These are phyloP conservation scores for Siniperca knerii DNA, from an alignment of 2,113 vertebrate species.

Conservation along the genomic window DNA sequence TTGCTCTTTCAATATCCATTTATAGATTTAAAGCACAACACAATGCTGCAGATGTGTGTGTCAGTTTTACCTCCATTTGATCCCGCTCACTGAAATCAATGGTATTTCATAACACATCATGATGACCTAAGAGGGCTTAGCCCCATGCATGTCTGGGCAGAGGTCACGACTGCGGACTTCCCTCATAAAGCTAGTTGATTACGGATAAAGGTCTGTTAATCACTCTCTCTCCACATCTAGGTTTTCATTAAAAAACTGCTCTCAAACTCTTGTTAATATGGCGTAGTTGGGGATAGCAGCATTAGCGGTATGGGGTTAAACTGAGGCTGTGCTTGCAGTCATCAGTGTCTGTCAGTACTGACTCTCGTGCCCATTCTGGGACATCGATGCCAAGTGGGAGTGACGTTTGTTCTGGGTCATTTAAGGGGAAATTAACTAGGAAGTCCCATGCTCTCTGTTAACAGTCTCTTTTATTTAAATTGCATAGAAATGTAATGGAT, in stretches of 20 bases:
- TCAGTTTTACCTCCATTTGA: conserved; percentile 26
- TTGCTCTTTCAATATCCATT: conserved; percentile 36
- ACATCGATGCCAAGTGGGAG: conserved; percentile 30
- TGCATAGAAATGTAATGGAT: conserved; percentile 24
- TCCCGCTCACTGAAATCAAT: conserved; percentile 47
- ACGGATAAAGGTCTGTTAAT: conserved; percentile 41
- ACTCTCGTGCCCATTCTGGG: conserved; percentile 34
- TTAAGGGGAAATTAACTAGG: conserved; percentile 51
- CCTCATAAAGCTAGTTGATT: conserved; percentile 14
- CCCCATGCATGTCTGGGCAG: conserved; percentile 2
- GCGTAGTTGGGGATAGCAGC: conserved; percentile 49
- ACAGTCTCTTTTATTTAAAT: conserved; percentile 49
- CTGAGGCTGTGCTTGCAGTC: conserved; percentile 39
- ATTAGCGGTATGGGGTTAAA: conserved; percentile 52
- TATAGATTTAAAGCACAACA: conserved; percentile 20
- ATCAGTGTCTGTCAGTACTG: conserved; percentile 46
- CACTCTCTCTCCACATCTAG: background rate
- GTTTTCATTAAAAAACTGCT: conserved; percentile 33
- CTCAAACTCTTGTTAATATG: conserved; percentile 36
- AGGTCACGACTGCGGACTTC: conserved; percentile 24
- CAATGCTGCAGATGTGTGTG: conserved; percentile 19
- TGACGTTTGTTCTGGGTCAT: conserved; percentile 58
- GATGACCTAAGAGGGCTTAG: conserved; percentile 43
- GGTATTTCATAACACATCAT: conserved; percentile 48
- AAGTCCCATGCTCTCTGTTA: conserved; percentile 9